Percentiles rank a stretch among this genome's conserved stretches.
Conservation (phyloP, 2,888 invertebrate species). For the Drosophila phalerata region DNA sequence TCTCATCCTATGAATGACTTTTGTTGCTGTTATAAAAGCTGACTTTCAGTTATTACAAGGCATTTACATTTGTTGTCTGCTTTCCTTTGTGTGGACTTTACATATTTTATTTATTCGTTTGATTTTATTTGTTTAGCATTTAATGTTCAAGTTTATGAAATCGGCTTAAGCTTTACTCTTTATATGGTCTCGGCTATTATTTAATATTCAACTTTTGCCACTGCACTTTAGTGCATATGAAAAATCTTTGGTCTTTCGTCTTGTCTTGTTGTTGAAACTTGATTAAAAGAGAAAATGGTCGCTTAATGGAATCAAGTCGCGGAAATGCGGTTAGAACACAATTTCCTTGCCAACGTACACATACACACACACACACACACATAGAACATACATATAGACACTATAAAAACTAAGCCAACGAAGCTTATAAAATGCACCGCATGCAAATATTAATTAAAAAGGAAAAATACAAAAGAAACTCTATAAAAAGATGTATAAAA, state of each 20-base stretch:
- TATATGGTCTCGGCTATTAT: not conserved
- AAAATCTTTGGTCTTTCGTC: not conserved
- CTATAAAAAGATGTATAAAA: not conserved
- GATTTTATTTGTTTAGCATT: conserved; percentile 25
- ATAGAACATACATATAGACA: conserved; percentile 2
- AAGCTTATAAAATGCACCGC: conserved; percentile 34
- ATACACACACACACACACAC: conserved; percentile 25
- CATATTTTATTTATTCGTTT: conserved; percentile 25
- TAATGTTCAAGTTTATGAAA: conserved; percentile 24
- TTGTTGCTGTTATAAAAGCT: conserved; percentile 47
- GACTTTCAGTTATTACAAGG: conserved; percentile 44
- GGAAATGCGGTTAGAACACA: conserved; percentile 34
- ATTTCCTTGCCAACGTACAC: conserved; percentile 8
- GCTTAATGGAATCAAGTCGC: conserved; percentile 55
- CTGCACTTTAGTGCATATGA: conserved; percentile 11
- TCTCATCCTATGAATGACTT: not conserved
- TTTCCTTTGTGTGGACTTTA: conserved; percentile 20
- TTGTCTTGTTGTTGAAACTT: conserved; percentile 22
- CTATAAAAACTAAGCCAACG: conserved; percentile 22
- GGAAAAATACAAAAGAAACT: conserved; percentile 3
- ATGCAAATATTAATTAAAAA: conserved; percentile 34
- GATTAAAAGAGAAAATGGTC: conserved; percentile 39
- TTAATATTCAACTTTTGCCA: conserved; percentile 4
- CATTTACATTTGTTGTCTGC: conserved; percentile 37
- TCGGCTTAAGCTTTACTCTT: not conserved